Base-by-base conservation (phyloP, 2,888 invertebrate genomes). In the Monopis laevigella region DNA sequence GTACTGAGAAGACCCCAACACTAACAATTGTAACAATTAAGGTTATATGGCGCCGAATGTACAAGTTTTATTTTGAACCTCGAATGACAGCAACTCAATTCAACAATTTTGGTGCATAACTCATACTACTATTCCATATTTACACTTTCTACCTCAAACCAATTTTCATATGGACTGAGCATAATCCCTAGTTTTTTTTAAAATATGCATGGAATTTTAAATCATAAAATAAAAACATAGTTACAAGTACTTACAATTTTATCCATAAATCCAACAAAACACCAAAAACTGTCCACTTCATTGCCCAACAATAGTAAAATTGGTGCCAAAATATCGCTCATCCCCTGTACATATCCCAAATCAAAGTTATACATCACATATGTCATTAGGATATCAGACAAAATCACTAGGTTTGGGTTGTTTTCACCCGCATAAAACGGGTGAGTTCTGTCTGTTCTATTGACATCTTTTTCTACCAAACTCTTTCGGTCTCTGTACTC, bases 301-400 rank as follows among this genome's bases (percentile, higher is more conserved):
- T 95, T 90, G 48, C 90, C 88, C 82, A 97, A 84, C 34, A 98
- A 83, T 58, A 90, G 86, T 41, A 98, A 75, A 54, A 99, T 88
- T 0, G 98, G 98, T 4, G 98, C 93, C 41, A 99, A 72, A 39
- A 98, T 83, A 70, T 99, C 99, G 55, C 96, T 96, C 99, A 99
- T 99, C 14, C 99, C 99, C 68, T 94, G 94, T 2, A 94, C 94
- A 56, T 94, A 95, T 10, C 95, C 98, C 53, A 99, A 81, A 75
- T 99, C 98, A 65, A 98, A 98, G 81, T 98, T 96, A 63, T 96
- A 98, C 98, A 98, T 98, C 27, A 96, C 91, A 62, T 98, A 99
- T 0, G 98, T 98, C 94, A 98, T 94, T 2, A 99, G 83, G 50
- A 99, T 93, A 59, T 98, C 96, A 52, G 92, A 88, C 2, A 99